Evolutionary conservation across 2,797 vertebrate genomes (phyloP).

Genomic region (Pseudochromis fuscus): DNA sequence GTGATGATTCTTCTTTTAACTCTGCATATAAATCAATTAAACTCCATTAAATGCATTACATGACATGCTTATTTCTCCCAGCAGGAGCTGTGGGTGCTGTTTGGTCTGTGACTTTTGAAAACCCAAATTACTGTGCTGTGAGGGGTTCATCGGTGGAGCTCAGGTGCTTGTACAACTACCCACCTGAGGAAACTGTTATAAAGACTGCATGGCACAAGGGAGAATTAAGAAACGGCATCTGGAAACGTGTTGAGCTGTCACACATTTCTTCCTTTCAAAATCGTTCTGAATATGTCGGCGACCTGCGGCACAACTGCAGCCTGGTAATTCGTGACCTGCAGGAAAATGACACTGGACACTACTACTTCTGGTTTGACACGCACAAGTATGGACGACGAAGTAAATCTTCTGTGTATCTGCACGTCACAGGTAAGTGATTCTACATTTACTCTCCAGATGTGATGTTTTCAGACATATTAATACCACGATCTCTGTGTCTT

Average conservation of each 20-base stretch:
- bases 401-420: constrained; percentile 30
- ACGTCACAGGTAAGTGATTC: constrained; percentile 50
- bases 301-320: constrained; percentile 47
- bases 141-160: constrained; percentile 56
- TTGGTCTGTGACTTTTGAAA: constrained; percentile 46
- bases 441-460: background rate
- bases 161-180: constrained; percentile 46
- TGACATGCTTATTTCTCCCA: constrained; percentile 6
- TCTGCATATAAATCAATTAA: background rate
- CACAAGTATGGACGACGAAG: background rate
- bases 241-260: constrained; percentile 33
- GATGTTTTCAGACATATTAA: background rate
- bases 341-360: constrained; percentile 50
- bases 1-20: background rate
- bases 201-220: constrained; percentile 48
- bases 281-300: constrained; percentile 44
- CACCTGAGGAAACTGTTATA: constrained; percentile 1
- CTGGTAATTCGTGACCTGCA: constrained; percentile 51
- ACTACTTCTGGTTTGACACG: constrained; percentile 60
- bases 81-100: constrained; percentile 15
- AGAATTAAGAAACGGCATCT: accelerated
- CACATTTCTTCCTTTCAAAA: constrained; percentile 12
- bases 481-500: background rate
- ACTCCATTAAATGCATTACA: background rate
- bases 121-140: constrained; percentile 36